Evolutionary conservation across 2,113 vertebrate species (phyloP), one percentile per base, ranked within the genome.

Genomic region (Hemiprocne comata): DNA sequence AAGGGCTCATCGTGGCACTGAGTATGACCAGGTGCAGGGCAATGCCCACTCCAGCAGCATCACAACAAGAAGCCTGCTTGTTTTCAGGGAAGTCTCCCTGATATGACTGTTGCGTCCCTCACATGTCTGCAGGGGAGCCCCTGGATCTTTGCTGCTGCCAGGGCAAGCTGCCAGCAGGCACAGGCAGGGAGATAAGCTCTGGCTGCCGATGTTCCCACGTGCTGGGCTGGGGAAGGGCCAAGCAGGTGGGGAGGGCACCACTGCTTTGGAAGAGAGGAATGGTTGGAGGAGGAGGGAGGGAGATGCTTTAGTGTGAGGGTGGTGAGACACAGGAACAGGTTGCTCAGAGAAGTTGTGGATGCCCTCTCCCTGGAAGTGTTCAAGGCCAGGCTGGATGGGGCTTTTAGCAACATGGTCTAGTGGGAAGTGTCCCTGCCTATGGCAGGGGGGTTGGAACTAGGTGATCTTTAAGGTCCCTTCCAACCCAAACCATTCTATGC

Each of bases 1-100:
- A 50, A 42, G 53, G 28, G 10, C 73, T 83, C 1, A 0, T 34
- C 6, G 1, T 1, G 0, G 55, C 54, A 4, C 25, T 11, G 16
- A 38, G 2, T 5, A 7, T 0, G 4, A 14, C 61, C 53, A 12
- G 9, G 13, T 28, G 29, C 1, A 0, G 18, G n/a, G 26, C 2
- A 1, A 61, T 0, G 1, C 55, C 4, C 3, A 25, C 55, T 65
- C 65, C 1, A 0, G 31, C 66, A 61, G 38, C 38, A 29, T 48
- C 34, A 9, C 7, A 26, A 12, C 0, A 1, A 86, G n/a, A 76
- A 34, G 7, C 6, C 36, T 66, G 38, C 38, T 75, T n/a, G 23
- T 6, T 51, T 74, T 85, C 7, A 12, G 31, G 25, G 0, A 1
- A 44, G 9, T n/a, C 31, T 65, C 54, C 65, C 36, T 4, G 4